Conservation (phyloP, 2,797 vertebrate species). For the Melanotaenia trifasciata region DNA sequence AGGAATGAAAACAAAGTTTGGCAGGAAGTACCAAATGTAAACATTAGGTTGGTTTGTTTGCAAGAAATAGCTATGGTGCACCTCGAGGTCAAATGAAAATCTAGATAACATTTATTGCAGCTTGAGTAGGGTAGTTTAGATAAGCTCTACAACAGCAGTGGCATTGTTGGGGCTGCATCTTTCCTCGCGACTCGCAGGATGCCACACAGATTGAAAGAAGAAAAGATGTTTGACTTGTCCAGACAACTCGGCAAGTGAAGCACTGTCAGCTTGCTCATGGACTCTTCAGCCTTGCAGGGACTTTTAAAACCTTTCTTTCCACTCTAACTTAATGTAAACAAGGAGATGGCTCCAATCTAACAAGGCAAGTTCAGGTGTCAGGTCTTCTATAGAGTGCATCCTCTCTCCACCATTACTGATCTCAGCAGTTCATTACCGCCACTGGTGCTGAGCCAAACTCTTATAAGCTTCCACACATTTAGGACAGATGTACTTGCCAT, state of each 20-base stretch:
- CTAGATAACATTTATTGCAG: constrained; percentile 7
- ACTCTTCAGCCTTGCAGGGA: constrained; percentile 3
- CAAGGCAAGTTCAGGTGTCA: constrained; percentile 1
- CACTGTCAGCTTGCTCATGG: background rate
- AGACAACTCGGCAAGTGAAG: background rate
- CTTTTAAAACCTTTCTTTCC: background rate
- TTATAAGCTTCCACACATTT: background rate
- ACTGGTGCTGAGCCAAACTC: constrained; percentile 7
- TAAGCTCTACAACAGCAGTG: background rate
- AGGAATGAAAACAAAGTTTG: background rate
- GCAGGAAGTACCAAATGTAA: constrained; percentile 9
- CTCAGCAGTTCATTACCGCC: constrained; percentile 37
- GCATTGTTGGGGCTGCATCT: background rate
- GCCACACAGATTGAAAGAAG: background rate
- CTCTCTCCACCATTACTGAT: constrained; percentile 4
- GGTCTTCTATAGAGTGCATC: background rate
- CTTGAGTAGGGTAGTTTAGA: background rate
- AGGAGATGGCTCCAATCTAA: constrained; percentile 6
- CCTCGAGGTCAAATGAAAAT: constrained; percentile 13
- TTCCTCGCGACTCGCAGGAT: background rate
- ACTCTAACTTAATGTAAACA: background rate
- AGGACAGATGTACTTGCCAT: constrained; percentile 9
- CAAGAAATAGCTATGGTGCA: constrained; percentile 4
- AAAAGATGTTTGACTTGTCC: background rate
- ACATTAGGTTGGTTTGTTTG: constrained; percentile 6